Percentiles rank a stretch among this genome's conserved stretches.
Conservation (phyloP, 2,888 invertebrate genomes). For the Melanostoma mellinum region DNA sequence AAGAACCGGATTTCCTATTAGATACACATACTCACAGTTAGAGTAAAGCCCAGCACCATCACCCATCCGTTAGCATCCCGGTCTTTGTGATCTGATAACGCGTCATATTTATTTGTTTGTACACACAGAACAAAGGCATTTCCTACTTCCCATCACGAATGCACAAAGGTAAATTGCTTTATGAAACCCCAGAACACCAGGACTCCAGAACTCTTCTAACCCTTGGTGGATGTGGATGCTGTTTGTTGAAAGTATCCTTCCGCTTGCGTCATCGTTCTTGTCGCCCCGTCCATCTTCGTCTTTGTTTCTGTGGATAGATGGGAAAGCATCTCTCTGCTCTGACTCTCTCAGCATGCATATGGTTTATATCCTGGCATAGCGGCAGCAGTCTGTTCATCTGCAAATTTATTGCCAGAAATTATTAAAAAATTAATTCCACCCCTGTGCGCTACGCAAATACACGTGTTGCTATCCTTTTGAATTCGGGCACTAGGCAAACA, state of each 20-base stretch:
- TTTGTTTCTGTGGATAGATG: no score
- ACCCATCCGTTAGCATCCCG: conserved; percentile 64
- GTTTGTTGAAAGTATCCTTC: conserved; percentile 60
- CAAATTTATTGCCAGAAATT: conserved; percentile 75
- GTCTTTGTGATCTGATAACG: conserved; percentile 60
- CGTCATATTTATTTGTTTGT: conserved; percentile 66
- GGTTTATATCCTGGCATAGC: conserved; percentile 9
- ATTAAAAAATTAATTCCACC: conserved; percentile 76
- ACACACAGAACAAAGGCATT: conserved; percentile 67
- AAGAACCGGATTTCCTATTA: conserved; percentile 71
- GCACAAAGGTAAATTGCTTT: conserved; percentile 72
- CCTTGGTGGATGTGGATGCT: conserved; percentile 41
- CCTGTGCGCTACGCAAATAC: conserved; percentile 74
- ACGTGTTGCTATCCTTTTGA: conserved; percentile 75
- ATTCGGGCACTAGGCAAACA: conserved; percentile 72
- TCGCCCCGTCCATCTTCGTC: conserved; percentile 2
- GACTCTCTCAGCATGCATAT: conserved; percentile 29
- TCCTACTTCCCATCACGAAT: conserved; percentile 66
- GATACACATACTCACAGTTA: conserved; percentile 25
- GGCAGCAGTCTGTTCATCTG: conserved; percentile 65
- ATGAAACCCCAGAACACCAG: conserved; percentile 12
- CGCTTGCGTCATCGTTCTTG: conserved; percentile 17
- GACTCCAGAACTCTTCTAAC: conserved; percentile 48
- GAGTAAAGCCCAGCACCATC: conserved; percentile 50
- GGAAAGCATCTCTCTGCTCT: conserved; percentile 2